Conservation (phyloP, 2,888 invertebrate species). For the Thymelicus sylvestris region DNA sequence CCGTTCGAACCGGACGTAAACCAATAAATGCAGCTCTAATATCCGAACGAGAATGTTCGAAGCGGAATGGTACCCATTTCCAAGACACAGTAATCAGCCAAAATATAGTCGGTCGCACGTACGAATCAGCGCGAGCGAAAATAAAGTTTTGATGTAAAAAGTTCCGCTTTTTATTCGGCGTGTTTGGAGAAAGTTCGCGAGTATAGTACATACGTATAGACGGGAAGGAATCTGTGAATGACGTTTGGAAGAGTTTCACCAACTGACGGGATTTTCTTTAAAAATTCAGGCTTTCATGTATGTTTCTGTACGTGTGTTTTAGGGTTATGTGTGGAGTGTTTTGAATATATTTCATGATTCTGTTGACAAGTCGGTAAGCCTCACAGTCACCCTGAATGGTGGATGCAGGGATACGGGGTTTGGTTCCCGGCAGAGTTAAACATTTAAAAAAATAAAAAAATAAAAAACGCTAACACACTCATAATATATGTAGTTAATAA, state of each 20-base stretch:
- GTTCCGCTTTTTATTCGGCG: constrained; percentile 78
- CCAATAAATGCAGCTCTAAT: constrained; percentile 39
- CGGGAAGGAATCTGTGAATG: constrained; percentile 39
- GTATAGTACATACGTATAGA: constrained; percentile 44
- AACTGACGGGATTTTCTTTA: constrained; percentile 1
- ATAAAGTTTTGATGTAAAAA: constrained; percentile 85
- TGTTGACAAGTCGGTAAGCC: too few species aligned
- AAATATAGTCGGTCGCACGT: constrained; percentile 77
- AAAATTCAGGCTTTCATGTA: constrained; percentile 4
- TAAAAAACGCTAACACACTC: too few species aligned
- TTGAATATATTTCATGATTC: too few species aligned
- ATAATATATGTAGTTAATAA: too few species aligned
- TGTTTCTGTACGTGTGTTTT: background rate
- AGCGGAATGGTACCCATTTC: constrained; percentile 37
- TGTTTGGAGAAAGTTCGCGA: constrained; percentile 46
- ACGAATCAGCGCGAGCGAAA: constrained; percentile 71
- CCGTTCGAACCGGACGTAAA: constrained; percentile 31
- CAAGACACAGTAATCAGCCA: constrained; percentile 70
- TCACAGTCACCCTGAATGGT: too few species aligned
- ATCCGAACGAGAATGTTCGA: constrained; percentile 31
- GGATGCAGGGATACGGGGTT: too few species aligned
- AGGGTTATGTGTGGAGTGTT: background rate
- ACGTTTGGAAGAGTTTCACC: constrained; percentile 8
- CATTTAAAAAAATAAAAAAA: too few species aligned
- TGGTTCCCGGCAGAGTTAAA: too few species aligned